These are phyloP conservation scores for Agapornis roseicollis DNA, from an alignment of 2,113 vertebrate genomes.

Conservation along the genomic window DNA sequence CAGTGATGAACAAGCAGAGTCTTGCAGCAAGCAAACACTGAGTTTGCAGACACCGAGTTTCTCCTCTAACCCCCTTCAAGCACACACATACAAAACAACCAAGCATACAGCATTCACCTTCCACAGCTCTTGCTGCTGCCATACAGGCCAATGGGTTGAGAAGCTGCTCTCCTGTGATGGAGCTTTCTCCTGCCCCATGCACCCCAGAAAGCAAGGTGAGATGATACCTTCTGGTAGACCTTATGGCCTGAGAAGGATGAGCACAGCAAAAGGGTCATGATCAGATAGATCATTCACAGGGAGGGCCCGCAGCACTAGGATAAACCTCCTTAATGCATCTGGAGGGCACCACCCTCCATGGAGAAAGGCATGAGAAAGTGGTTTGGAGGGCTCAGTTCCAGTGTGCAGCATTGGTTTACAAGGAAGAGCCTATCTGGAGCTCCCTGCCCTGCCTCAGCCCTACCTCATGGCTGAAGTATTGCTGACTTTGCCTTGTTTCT, in stretches of 20 bases:
- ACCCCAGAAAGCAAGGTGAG: neutral
- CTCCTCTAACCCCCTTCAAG: neutral
- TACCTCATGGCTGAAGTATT: rapidly evolving
- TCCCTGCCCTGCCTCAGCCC: neutral
- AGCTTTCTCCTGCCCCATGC: neutral
- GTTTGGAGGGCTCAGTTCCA: neutral
- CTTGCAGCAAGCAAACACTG: rapidly evolving
- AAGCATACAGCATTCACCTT: neutral
- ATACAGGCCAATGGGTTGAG: neutral
- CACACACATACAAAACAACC: rapidly evolving
- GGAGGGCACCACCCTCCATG: neutral
- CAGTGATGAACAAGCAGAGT: neutral
- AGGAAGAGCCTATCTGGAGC: no score
- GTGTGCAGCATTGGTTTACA: neutral
- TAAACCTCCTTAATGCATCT: neutral
- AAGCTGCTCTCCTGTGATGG: neutral
- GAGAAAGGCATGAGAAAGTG: neutral
- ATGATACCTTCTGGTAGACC: neutral
- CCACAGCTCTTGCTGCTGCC: neutral
- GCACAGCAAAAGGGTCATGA: neutral
- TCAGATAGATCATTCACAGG: rapidly evolving
- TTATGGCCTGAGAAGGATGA: neutral
- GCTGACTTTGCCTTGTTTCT: neutral
- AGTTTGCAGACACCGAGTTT: rapidly evolving
- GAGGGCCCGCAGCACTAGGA: neutral